These are phyloP conservation scores for Chelon auratus DNA, from an alignment of 2,797 vertebrate genomes.

Conservation along the genomic window DNA sequence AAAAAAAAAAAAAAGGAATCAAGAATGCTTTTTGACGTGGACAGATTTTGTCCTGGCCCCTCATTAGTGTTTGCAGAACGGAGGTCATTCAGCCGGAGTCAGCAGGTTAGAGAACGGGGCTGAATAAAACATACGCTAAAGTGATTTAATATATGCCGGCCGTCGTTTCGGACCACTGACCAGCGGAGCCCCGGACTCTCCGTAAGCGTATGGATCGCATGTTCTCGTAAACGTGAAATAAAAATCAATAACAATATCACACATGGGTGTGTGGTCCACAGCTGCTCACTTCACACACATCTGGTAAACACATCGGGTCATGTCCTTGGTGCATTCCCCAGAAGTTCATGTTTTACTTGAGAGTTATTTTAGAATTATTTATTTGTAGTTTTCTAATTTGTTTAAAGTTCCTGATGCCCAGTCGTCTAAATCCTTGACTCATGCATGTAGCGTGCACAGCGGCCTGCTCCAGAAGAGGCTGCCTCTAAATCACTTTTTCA, in stretches of 20 bases:
- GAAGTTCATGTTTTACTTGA: not conserved
- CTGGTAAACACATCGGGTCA: not conserved
- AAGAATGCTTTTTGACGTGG: not conserved
- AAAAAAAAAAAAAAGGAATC: not conserved
- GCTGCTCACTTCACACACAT: not conserved
- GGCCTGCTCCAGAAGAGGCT: too few relatives aligned
- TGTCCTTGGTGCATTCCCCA: not conserved
- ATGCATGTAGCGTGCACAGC: too few relatives aligned
- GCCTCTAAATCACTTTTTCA: too few relatives aligned
- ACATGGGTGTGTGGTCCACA: slow-evolving; percentile 4
- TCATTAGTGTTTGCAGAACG: not conserved
- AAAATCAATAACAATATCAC: slow-evolving; percentile 21
- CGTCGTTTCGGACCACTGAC: slow-evolving; percentile 3
- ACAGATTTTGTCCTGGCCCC: not conserved
- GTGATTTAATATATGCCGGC: slow-evolving; percentile 19
- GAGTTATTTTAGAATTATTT: too few relatives aligned
- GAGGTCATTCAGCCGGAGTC: slow-evolving; percentile 2
- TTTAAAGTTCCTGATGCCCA: too few relatives aligned
- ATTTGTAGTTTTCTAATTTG: too few relatives aligned
- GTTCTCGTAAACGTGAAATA: slow-evolving; percentile 23
- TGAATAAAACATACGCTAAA: slow-evolving; percentile 6
- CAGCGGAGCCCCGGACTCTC: not conserved
- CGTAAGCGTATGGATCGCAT: slow-evolving; percentile 18
- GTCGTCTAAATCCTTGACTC: too few relatives aligned
- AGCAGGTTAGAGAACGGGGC: not conserved